Percentiles rank a stretch among this genome's conserved stretches.
Conservation (phyloP, 2,113 vertebrate species). For the Hymenochirus boettgeri region DNA sequence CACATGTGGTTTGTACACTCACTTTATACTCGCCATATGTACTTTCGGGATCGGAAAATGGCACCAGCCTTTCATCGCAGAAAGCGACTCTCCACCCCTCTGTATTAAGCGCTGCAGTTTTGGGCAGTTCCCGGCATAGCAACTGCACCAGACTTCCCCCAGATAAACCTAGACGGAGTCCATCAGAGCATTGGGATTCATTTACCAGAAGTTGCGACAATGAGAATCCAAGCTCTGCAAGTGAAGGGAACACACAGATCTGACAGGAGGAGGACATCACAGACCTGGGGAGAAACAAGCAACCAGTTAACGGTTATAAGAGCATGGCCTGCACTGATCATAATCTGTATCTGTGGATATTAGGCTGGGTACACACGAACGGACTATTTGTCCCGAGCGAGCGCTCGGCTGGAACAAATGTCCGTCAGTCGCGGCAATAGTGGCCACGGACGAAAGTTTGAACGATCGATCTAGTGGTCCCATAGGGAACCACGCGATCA, state of each 20-base stretch:
- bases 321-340: too few species aligned
- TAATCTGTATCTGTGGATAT: too few species aligned
- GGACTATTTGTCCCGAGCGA: too few species aligned
- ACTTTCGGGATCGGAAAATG: slow-evolving; percentile 76
- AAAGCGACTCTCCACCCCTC: slow-evolving; percentile 76
- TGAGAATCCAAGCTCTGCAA: slow-evolving; percentile 70
- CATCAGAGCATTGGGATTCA: slow-evolving; percentile 49
- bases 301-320: too few species aligned
- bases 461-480: too few species aligned
- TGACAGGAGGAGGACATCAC: slow-evolving; percentile 49
- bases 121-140: slow-evolving; percentile 72
- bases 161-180: slow-evolving; percentile 80
- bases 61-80: slow-evolving; percentile 84
- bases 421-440: too few species aligned
- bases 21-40: slow-evolving; percentile 82
- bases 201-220: slow-evolving; percentile 69
- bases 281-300: slow-evolving; percentile 31
- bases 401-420: too few species aligned
- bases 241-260: slow-evolving; percentile 76
- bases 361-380: too few species aligned
- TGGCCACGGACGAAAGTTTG: too few species aligned
- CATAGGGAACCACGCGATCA: too few species aligned
- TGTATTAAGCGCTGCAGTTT: slow-evolving; percentile 48
- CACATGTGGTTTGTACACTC: too few species aligned
- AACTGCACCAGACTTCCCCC: slow-evolving; percentile 82